A percentile compares a stretch with the other conserved stretches of the same genome.
Conservation (phyloP, 2,797 vertebrate genomes). For the Molossus alvarezi region DNA sequence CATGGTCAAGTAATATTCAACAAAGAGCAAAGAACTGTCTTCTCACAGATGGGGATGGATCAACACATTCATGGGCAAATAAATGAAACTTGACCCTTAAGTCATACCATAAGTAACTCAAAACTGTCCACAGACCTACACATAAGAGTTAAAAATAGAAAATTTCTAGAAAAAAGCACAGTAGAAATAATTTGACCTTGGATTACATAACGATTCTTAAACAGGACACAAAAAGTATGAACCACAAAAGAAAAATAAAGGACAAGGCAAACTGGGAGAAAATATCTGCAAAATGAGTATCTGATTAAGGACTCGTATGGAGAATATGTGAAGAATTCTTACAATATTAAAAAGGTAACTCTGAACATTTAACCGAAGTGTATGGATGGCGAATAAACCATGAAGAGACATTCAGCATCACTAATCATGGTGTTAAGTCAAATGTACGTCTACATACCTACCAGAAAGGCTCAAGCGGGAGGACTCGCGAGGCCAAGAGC, state of each 20-base stretch:
- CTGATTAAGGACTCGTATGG: slow-evolving; percentile 13
- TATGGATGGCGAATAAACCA: background rate
- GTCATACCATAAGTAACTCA: background rate
- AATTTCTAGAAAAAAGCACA: background rate
- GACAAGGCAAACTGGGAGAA: slow-evolving; percentile 29
- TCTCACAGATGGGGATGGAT: background rate
- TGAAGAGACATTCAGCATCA: background rate
- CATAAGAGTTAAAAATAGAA: slow-evolving; percentile 15
- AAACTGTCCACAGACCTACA: slow-evolving; percentile 51
- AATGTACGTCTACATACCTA: background rate
- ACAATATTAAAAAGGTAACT: slow-evolving; percentile 53
- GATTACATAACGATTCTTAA: slow-evolving; percentile 19
- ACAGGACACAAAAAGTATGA: slow-evolving; percentile 25
- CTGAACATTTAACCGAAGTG: slow-evolving; percentile 55
- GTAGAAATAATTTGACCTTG: background rate
- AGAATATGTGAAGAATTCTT: slow-evolving; percentile 17
- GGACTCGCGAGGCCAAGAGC: background rate
- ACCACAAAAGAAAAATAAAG: slow-evolving; percentile 49
- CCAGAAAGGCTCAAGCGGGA: slow-evolving; percentile 31
- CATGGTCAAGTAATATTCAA: background rate
- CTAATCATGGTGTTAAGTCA: background rate
- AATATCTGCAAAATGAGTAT: background rate
- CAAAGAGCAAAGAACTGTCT: background rate
- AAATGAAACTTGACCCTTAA: slow-evolving; percentile 32
- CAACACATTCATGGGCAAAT: slow-evolving; percentile 44